Percentiles rank a stretch among this genome's conserved stretches.
Conservation (phyloP, 2,797 vertebrate genomes). For the Sorex maritimensis region DNA sequence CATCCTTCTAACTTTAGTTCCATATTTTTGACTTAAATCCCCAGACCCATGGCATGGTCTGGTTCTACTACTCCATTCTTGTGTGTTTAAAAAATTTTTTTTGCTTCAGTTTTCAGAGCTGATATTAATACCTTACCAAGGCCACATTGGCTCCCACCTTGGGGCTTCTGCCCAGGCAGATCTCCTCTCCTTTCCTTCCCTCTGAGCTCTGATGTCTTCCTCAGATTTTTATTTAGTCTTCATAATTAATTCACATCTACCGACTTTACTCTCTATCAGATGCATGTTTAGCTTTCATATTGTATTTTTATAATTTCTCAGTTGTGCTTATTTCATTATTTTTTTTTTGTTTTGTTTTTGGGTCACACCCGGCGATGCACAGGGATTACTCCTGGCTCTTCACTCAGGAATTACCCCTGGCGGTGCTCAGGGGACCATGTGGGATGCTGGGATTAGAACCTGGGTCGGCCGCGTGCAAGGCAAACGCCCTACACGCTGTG, state of each 20-base stretch:
- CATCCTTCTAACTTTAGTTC: neutral
- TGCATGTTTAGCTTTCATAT: neutral
- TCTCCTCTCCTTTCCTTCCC: neutral
- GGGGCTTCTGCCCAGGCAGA: neutral
- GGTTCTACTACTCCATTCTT: neutral
- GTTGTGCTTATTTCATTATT: neutral
- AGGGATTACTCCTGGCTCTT: too few relatives aligned
- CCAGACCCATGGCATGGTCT: neutral
- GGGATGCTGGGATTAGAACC: too few relatives aligned
- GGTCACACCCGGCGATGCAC: too few relatives aligned
- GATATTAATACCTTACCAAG: neutral
- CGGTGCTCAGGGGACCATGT: too few relatives aligned
- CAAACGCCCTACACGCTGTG: too few relatives aligned
- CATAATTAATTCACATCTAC: neutral
- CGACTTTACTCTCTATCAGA: neutral
- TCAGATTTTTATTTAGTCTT: neutral
- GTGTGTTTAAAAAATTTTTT: neutral
- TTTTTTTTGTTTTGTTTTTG: too few relatives aligned
- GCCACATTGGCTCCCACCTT: rapidly evolving
- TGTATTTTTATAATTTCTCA: neutral
- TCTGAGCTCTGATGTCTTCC: neutral
- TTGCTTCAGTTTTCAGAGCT: neutral
- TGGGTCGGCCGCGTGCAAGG: too few relatives aligned
- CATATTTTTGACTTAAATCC: neutral
- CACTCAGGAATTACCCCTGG: too few relatives aligned